These are phyloP conservation scores for Bubalus kerabau DNA, from an alignment of 2,113 vertebrate species.

Conservation along the genomic window DNA sequence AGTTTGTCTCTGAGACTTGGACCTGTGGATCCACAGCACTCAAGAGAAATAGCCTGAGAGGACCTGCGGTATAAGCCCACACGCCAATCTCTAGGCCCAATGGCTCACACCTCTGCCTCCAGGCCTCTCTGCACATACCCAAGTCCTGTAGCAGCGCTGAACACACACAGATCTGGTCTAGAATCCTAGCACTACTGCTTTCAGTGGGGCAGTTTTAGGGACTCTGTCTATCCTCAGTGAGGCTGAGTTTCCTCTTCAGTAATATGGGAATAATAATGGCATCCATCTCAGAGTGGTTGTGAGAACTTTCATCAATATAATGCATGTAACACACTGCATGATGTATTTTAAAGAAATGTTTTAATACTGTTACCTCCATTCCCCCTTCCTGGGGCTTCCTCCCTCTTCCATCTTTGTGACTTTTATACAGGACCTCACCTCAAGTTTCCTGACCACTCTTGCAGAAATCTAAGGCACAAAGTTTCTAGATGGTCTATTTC, in stretches of 20 bases:
- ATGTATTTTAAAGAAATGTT: background rate
- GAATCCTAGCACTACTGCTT: background rate
- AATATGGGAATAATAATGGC: background rate
- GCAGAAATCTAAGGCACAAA: background rate
- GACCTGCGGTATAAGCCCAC: background rate
- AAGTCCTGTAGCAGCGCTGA: background rate
- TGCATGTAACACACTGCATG: background rate
- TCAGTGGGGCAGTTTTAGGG: background rate
- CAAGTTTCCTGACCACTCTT: background rate
- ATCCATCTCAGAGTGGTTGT: background rate
- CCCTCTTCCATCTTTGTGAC: background rate
- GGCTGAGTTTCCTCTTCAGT: background rate
- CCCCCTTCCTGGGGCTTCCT: background rate
- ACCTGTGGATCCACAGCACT: background rate
- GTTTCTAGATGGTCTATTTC: background rate
- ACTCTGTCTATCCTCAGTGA: background rate
- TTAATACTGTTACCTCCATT: background rate
- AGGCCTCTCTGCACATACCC: background rate
- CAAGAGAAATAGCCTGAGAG: background rate
- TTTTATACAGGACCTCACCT: background rate
- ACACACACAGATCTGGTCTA: background rate
- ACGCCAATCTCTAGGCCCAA: background rate
- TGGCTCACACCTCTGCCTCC: background rate
- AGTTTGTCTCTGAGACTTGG: background rate
- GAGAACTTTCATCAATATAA: background rate